Evolutionary conservation across 2,888 invertebrate genomes (phyloP), one percentile per base, ranked within the genome.

Genomic region (Teleiodes luculella): DNA sequence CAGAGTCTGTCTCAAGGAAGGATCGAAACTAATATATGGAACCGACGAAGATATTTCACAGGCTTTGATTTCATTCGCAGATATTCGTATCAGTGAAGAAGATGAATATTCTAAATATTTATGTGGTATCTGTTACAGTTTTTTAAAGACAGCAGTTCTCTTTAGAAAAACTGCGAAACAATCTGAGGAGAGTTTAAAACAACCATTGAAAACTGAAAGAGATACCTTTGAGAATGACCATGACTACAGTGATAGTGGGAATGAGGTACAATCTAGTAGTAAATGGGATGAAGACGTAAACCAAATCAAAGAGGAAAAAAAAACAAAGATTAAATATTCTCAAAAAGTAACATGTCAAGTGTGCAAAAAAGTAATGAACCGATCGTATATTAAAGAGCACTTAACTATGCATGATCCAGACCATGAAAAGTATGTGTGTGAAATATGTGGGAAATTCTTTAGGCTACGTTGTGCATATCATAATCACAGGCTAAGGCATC

Each of bases 381-480:
- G 63, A 35, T 67, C 74, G 13, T 74, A 74, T 57, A 57, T 72
- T 35, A 81, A 78, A 57, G 75, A 79, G 53, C 81, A 81, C 57
- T 57, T 80, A 48, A 78, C 78, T 0, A 72, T 80, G 72, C 80
- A 80, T 60, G 79, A 82, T 51, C 78, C 79, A 3, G 69, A 79
- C 45, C 76, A 75, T 20, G 72, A 76, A 36, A 78, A 77, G 43
- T 80, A 77, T 69, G 68, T 83, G 1, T 83, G 83, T 61, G 81
- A 83, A 55, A 59, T 81, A 0, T 83, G 83, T 57, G 83, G 83
- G 1, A 82, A 80, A 53, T 76, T 76, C 13, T 83, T 83, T 54
- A 62, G 79, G 48, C 52, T 72, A n/a, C 58, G 73, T 20, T 72
- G 72, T 57, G 72, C 74, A 2, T 74, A 74, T 45, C 63, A 71